Evolutionary conservation across 2,888 invertebrate genomes (phyloP).

Genomic region (Monoplex corrugatus): DNA sequence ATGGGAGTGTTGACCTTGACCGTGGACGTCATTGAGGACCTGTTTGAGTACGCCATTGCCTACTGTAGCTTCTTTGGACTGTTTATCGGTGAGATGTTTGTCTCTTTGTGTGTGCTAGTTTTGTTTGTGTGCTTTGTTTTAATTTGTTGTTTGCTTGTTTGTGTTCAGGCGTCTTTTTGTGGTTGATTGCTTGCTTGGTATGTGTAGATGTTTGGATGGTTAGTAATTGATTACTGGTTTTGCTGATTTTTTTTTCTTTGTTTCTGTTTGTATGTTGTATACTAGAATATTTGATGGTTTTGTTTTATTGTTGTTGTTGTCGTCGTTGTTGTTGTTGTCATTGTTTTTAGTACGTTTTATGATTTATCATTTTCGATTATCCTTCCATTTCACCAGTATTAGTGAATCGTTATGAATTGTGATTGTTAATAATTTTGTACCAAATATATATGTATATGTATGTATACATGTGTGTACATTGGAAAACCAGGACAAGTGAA

Average conservation of each 20-base stretch:
- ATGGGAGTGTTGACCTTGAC: constrained; percentile 18
- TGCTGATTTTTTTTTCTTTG: not conserved
- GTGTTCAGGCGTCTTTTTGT: not conserved
- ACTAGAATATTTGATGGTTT: too few relatives aligned
- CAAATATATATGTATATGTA: too few relatives aligned
- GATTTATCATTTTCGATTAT: too few relatives aligned
- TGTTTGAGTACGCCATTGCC: constrained; percentile 12
- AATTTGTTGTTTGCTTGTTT: not conserved
- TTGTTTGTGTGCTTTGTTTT: not conserved
- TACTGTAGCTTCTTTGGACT: not conserved
- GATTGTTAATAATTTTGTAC: too few relatives aligned
- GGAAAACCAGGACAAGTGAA: too few relatives aligned
- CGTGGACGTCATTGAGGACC: not conserved
- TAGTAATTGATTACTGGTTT: not conserved
- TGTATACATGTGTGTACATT: too few relatives aligned
- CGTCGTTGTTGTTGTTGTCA: too few relatives aligned
- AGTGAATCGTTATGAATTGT: too few relatives aligned
- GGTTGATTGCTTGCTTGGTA: not conserved
- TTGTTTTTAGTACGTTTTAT: too few relatives aligned
- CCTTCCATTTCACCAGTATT: too few relatives aligned
- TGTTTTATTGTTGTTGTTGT: not conserved
- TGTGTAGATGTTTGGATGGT: too few relatives aligned
- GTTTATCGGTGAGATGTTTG: not conserved
- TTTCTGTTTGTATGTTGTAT: not conserved
- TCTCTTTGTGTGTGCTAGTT: not conserved